Evolutionary conservation across 2,113 vertebrate species (phyloP).

Genomic region (Himantopus leucocephalus): DNA sequence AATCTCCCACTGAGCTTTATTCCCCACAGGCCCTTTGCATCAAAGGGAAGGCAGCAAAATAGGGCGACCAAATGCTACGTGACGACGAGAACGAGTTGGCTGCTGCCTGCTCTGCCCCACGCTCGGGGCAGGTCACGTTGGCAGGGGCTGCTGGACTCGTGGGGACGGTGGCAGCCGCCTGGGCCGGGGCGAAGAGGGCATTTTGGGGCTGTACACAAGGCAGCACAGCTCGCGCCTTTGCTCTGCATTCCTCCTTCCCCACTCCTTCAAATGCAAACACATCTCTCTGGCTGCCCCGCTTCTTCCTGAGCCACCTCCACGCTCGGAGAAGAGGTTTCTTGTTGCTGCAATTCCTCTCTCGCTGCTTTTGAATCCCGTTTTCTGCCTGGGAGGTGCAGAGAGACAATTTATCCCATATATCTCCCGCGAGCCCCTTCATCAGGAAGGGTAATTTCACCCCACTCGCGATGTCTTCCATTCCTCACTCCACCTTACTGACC

Average conservation of each 20-base stretch:
- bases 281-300: neutral
- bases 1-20: conserved; percentile 26
- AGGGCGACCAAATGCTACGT: neutral
- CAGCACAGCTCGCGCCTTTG: neutral
- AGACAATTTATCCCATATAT: neutral
- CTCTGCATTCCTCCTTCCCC: neutral
- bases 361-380: rapidly evolving
- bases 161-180: neutral
- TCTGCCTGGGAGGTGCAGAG: neutral
- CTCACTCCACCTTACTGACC: neutral
- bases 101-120: neutral
- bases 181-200: neutral
- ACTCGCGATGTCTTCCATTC: rapidly evolving
- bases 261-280: neutral
- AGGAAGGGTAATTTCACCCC: neutral
- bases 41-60: conserved; percentile 56
- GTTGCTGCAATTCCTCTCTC: neutral
- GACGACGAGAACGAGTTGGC: neutral
- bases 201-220: neutral
- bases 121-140: neutral
- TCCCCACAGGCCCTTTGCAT: conserved; percentile 21
- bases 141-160: neutral
- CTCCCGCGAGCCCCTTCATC: neutral
- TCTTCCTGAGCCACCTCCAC: neutral
- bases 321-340: neutral